Base-by-base conservation (phyloP, 92 coral and sea anemone genomes). In the Scolanthus callimorphus region DNA sequence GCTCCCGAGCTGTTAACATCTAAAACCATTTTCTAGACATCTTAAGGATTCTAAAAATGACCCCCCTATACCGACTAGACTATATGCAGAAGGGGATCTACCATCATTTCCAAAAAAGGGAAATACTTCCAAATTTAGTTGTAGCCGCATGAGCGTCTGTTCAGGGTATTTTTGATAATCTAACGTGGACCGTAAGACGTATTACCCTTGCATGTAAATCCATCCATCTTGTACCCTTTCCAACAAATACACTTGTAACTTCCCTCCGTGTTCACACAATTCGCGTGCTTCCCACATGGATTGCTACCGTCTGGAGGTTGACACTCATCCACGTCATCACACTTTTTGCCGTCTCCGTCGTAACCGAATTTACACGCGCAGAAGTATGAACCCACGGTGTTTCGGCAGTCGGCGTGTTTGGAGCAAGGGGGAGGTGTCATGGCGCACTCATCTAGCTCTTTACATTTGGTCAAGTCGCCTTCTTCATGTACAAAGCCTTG, bases 251-350 rank as follows among this genome's bases (percentile, higher is more conserved):
- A 63, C 22, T 12, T 30, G 15, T 27, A 63, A 17, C 59, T 29
- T 17, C 70, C 70, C 17, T 54, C 59, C n/a, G 29, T 11, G 70
- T 63, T 63, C 2, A 2, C 4, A 49, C 70, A 63, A 11, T 27
- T 29, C 10, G 70, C 57, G 29, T 49, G 22, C 15, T 37, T 34
- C 15, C 31, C 39, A 27, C 70, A 63, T 9, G 17, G 29, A 13
- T 20, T 30, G 29, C 19, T 23, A 1, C 70, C 60, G 22, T 63
- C 60, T 17, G 26, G 17, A 23, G 41, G 60, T 9, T 50, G 44
- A 23, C 70, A 63, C 38, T 63, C 70, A 21, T 63, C 70, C 9
- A 63, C 46, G 29, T 63, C 70, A 10, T 15, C 29, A 50, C 70
- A 63, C 21, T 8, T 50, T 15, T 15, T 34, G 20, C 70, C 70